phyloP scores from a whole-genome alignment of 2,113 vertebrate species.

The Motacilla alba region DNA sequence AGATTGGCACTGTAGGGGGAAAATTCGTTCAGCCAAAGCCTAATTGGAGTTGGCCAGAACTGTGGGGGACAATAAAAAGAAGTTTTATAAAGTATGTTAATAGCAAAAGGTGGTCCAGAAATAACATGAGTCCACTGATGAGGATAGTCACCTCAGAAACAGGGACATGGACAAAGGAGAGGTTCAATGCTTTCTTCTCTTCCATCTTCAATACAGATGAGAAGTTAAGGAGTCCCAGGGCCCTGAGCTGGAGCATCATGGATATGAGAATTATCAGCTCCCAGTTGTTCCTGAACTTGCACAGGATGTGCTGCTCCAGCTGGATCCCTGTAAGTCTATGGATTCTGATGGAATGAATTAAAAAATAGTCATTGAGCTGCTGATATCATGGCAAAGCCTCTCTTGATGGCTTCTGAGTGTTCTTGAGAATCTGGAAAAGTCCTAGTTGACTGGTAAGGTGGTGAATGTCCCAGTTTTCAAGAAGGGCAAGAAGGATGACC shows the following conservation, averaged over 20 bases:
- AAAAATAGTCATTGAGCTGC: background rate
- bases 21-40: background rate
- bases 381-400: background rate
- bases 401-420: accelerated
- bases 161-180: background rate
- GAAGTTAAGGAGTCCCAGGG: background rate
- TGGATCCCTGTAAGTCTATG: background rate
- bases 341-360: background rate
- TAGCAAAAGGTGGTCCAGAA: background rate
- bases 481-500: background rate
- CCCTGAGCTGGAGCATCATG: background rate
- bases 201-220: background rate
- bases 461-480: background rate
- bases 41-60: background rate
- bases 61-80: background rate
- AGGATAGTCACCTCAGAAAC: background rate
- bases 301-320: background rate
- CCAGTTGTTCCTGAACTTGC: background rate
- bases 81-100: background rate
- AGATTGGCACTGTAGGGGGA: background rate
- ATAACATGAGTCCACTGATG: background rate
- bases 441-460: background rate
- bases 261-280: background rate
- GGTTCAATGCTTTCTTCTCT: background rate
- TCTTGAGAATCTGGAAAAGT: background rate